Evolutionary conservation across 2,113 vertebrate genomes (phyloP).

Genomic region (Tachysurus vachellii): DNA sequence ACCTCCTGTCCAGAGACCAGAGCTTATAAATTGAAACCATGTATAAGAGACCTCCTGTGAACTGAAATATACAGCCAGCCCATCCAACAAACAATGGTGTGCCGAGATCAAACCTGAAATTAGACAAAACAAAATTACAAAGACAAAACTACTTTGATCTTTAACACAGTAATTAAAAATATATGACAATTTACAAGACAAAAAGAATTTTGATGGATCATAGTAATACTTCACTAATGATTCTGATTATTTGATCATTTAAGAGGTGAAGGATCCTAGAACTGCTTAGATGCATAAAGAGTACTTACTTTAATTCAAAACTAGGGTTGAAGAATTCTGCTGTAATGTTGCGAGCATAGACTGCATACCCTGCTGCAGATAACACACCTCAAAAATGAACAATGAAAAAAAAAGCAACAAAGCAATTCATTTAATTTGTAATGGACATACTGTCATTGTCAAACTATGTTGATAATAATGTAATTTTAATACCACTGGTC

Average conservation of each 20-base stretch:
- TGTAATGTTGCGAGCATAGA: conserved; percentile 69
- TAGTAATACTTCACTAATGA: not conserved
- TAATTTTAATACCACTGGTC: conserved; percentile 60
- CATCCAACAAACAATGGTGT: conserved; percentile 76
- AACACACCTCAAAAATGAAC: conserved; percentile 59
- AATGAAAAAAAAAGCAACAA: not conserved
- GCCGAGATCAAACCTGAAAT: conserved; percentile 71
- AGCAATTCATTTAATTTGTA: not conserved
- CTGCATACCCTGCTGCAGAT: conserved; percentile 65
- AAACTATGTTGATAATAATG: not conserved
- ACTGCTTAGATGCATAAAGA: not conserved
- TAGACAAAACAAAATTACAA: not conserved
- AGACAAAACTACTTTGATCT: not conserved
- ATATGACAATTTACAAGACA: not conserved
- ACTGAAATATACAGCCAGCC: conserved; percentile 70
- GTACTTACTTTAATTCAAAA: conserved; percentile 64
- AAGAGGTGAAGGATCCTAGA: not conserved
- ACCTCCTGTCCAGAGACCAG: conserved; percentile 62
- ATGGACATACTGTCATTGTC: not conserved
- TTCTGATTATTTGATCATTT: not conserved
- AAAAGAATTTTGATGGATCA: not conserved
- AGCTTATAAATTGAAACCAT: conserved; percentile 66
- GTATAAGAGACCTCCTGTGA: conserved; percentile 68
- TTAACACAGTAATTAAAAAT: not conserved
- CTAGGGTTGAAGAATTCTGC: conserved; percentile 62